Conservation (phyloP, 2,888 invertebrate species). For the Acronicta aceris region DNA sequence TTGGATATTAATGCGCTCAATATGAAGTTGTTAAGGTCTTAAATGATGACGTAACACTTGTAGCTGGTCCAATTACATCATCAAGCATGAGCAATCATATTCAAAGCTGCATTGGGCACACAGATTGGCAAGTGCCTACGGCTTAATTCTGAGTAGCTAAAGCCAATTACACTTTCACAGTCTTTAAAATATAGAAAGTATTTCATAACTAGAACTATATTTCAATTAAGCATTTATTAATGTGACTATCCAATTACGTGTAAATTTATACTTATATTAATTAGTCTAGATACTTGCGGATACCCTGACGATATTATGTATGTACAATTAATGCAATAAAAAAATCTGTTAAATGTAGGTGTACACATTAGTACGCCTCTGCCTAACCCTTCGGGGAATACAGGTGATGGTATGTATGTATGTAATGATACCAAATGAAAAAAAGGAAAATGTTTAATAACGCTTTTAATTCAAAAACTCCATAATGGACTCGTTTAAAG, state of each 20-base stretch:
- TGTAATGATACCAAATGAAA: background rate
- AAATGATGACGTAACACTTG: background rate
- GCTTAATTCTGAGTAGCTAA: constrained; percentile 20
- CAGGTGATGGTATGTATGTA: too few species aligned
- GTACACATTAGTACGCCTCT: too few species aligned
- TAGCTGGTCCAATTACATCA: background rate
- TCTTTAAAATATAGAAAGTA: constrained; percentile 28
- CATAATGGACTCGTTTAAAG: constrained; percentile 48
- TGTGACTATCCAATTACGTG: constrained; percentile 17
- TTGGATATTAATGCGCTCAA: too few species aligned
- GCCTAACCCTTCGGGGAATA: too few species aligned
- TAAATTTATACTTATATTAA: constrained; percentile 15
- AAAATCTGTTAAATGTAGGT: too few species aligned
- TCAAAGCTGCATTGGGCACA: constrained; percentile 10
- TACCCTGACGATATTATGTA: too few species aligned
- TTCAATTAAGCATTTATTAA: background rate
- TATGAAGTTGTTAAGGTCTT: too few species aligned
- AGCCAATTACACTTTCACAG: constrained; percentile 32
- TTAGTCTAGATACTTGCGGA: constrained; percentile 1
- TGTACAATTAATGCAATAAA: too few species aligned
- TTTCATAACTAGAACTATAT: constrained; percentile 2
- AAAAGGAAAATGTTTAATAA: too few species aligned
- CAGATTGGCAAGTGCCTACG: constrained; percentile 13
- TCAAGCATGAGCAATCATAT: constrained; percentile 6
- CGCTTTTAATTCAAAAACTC: constrained; percentile 3